These are phyloP conservation scores for Pollenia labialis DNA, from an alignment of 2,888 invertebrate species.

Conservation along the genomic window DNA sequence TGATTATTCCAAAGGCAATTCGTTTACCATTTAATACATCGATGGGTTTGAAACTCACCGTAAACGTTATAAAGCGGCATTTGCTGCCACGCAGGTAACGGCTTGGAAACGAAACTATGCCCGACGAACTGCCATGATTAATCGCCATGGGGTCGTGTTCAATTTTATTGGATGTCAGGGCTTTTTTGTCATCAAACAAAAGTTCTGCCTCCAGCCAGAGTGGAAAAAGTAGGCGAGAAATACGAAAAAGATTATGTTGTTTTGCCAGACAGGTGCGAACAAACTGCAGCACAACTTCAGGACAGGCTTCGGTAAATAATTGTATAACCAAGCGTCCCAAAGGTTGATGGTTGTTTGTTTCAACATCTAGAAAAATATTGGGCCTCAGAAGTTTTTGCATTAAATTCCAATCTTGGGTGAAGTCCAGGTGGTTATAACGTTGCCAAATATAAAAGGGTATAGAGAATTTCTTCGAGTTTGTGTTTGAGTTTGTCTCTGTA, in stretches of 20 bases:
- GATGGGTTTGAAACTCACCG: slow-evolving; percentile 81
- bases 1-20: slow-evolving; percentile 81
- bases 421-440: slow-evolving; percentile 78
- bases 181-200: slow-evolving; percentile 73
- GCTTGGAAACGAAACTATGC: slow-evolving; percentile 80
- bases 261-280: slow-evolving; percentile 78
- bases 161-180: slow-evolving; percentile 75
- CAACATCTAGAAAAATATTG: slow-evolving; percentile 80
- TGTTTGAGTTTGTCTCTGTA: neutral
- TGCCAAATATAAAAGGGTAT: slow-evolving; percentile 78
- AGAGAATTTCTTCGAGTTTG: slow-evolving; percentile 50
- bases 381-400: slow-evolving; percentile 80
- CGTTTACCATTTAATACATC: slow-evolving; percentile 81
- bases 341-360: slow-evolving; percentile 74
- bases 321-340: slow-evolving; percentile 79
- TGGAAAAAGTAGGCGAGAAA: slow-evolving; percentile 78
- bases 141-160: slow-evolving; percentile 80
- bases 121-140: slow-evolving; percentile 80
- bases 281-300: slow-evolving; percentile 80
- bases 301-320: slow-evolving; percentile 82
- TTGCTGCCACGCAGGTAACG: slow-evolving; percentile 80
- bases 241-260: slow-evolving; percentile 69
- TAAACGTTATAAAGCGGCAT: slow-evolving; percentile 77
- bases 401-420: slow-evolving; percentile 74
- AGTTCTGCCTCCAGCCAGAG: slow-evolving; percentile 81